A percentile compares a stretch with the other conserved stretches of the same genome.
These are phyloP conservation scores for Diorhabda elongata DNA, from an alignment of 1,140 invertebrate genomes.

Conservation along the genomic window DNA sequence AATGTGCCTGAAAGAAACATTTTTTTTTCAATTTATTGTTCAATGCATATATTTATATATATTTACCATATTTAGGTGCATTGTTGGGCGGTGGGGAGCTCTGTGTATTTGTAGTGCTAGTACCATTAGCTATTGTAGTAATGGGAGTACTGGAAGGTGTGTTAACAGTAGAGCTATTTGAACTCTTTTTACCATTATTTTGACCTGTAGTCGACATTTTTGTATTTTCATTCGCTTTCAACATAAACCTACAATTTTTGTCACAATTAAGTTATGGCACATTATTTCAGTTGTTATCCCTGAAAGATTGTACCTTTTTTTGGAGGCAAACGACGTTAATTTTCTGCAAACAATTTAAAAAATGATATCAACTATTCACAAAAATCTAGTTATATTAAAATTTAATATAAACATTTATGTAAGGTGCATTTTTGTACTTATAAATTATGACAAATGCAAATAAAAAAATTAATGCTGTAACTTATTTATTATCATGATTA, in stretches of 20 bases:
- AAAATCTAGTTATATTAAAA: no score
- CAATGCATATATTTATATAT: background rate
- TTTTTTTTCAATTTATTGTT: background rate
- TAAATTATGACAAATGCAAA: no score
- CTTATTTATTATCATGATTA: no score
- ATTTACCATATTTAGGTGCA: slow-evolving; percentile 37
- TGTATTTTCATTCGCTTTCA: slow-evolving; percentile 19
- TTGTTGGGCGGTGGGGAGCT: slow-evolving; percentile 31
- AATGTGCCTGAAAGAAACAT: slow-evolving; percentile 56
- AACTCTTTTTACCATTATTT: slow-evolving; percentile 36
- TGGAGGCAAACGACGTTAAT: slow-evolving; percentile 9
- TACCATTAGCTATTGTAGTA: slow-evolving; percentile 13
- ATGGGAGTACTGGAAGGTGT: slow-evolving; percentile 37
- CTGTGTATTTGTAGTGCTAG: background rate
- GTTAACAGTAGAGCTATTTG: slow-evolving; percentile 35
- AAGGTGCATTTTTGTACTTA: no score
- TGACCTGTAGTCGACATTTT: slow-evolving; percentile 30
- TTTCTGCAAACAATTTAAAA: slow-evolving; percentile 8
- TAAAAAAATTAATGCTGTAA: no score
- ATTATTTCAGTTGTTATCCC: slow-evolving; percentile 20
- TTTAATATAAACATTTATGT: no score
- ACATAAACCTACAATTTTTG: slow-evolving; percentile 24
- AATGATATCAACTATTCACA: no score
- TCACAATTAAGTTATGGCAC: slow-evolving; percentile 18
- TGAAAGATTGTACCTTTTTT: slow-evolving; percentile 20